Conservation (phyloP, 92 coral and sea anemone species). For the Nematostella vectensis region DNA sequence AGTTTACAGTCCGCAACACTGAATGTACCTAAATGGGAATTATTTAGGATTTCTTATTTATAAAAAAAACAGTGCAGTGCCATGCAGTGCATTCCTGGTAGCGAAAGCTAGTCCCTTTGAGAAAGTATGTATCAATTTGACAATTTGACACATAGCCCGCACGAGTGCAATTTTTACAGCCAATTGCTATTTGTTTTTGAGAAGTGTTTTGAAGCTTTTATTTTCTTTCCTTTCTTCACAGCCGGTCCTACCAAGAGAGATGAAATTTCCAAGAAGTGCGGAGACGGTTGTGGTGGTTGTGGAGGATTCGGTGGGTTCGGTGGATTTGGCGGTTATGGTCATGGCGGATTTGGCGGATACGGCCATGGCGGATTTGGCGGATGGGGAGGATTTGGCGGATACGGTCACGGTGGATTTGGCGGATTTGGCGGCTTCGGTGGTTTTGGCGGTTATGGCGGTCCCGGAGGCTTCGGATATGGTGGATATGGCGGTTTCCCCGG, state of each 20-base stretch:
- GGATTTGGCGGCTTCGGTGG: conserved; percentile 38
- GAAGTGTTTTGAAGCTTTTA: no score
- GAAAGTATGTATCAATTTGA: no score
- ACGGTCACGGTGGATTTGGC: conserved; percentile 18
- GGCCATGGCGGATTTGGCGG: conserved; percentile 13
- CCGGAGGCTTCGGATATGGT: conserved; percentile 21
- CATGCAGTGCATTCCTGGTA: no score
- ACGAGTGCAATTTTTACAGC: no score
- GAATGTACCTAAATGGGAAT: no score
- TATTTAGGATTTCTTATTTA: no score
- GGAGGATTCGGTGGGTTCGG: conserved; percentile 36
- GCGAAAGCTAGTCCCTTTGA: no score
- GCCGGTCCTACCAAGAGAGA: conserved; percentile 9
- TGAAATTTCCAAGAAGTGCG: conserved; percentile 10
- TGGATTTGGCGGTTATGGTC: conserved; percentile 30
- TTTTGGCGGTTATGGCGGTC: conserved; percentile 34
- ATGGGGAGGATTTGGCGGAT: conserved; percentile 14
- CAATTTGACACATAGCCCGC: no score
- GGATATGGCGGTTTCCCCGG: conserved; percentile 33
- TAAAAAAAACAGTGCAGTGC: no score
- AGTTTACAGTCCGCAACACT: no score
- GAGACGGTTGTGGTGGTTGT: conserved; percentile 19
- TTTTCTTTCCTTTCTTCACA: no score
- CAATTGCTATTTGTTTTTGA: no score
- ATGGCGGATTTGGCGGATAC: conserved; percentile 29